Percentiles rank a stretch among this genome's conserved stretches.
Evolutionary conservation across 1,140 invertebrate genomes (phyloP).

Genomic region (Drosophila sproati): DNA sequence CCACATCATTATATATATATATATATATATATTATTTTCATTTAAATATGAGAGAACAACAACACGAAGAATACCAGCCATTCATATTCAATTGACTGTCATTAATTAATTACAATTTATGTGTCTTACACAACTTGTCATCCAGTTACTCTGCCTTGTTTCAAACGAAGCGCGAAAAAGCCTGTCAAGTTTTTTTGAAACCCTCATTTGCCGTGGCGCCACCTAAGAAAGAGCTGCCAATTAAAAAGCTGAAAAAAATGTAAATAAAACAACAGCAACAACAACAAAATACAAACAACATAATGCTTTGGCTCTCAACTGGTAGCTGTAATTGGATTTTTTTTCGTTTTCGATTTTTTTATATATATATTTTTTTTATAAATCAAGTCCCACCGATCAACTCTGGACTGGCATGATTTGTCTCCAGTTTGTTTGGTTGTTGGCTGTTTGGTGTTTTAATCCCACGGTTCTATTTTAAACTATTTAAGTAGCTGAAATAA

Average conservation of each 20-base stretch:
- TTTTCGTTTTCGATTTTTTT: background rate
- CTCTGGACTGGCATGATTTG: background rate
- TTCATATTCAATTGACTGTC: constrained; percentile 27
- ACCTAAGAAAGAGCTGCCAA: constrained; percentile 33
- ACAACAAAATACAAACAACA: background rate
- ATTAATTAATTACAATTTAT: constrained; percentile 38
- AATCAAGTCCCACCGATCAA: background rate
- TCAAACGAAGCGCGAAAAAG: constrained; percentile 33
- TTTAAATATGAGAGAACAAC: background rate
- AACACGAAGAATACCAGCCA: background rate
- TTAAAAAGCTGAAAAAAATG: constrained; percentile 31
- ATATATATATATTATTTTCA: background rate
- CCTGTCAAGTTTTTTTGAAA: constrained; percentile 28
- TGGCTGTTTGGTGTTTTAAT: background rate
- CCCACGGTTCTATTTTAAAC: constrained; percentile 10
- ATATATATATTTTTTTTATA: background rate
- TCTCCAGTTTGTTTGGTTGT: background rate
- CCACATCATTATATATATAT: background rate
- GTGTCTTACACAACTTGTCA: constrained; percentile 31
- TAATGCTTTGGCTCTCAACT: constrained; percentile 1
- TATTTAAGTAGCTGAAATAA: constrained; percentile 8
- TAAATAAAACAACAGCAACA: constrained; percentile 10
- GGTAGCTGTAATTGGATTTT: constrained; percentile 34
- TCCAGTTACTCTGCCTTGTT: constrained; percentile 3
- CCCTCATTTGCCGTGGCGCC: constrained; percentile 38